phyloP scores from a whole-genome alignment of 2,888 invertebrate genomes.

The Ptilodon capucinus region DNA sequence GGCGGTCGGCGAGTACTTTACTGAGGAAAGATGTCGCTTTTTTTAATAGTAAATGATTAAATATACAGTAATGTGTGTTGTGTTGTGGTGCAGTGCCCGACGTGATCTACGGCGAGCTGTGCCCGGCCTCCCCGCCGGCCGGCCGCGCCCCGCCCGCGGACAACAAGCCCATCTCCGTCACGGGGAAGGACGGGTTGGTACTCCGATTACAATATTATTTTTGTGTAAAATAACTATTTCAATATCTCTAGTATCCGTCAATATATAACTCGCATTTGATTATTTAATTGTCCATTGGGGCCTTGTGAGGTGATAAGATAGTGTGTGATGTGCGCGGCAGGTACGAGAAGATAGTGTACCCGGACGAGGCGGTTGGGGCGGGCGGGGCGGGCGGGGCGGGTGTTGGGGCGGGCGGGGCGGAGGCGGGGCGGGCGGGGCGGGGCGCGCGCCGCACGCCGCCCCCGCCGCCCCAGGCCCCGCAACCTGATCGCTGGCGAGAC shows the following conservation, averaged over 20 bases:
- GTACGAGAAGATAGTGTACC: constrained; percentile 64
- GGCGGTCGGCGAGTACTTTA: too few relatives aligned
- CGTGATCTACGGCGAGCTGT: constrained; percentile 79
- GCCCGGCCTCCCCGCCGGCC: constrained; percentile 14
- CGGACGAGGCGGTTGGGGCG: constrained; percentile 35
- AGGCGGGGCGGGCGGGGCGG: constrained; percentile 34
- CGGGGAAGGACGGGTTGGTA: constrained; percentile 61
- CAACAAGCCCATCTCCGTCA: constrained; percentile 50
- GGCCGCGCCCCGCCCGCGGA: constrained; percentile 2
- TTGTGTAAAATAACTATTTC: too few relatives aligned
- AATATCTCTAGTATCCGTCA: too few relatives aligned
- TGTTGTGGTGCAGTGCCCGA: constrained; percentile 63
- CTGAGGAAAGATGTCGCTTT: too few relatives aligned
- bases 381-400: constrained; percentile 34
- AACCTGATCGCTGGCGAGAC: constrained; percentile 77
- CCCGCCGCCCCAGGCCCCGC: constrained; percentile 24
- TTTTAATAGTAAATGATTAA: too few relatives aligned
- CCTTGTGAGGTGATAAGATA: background rate
- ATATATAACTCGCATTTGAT: too few relatives aligned
- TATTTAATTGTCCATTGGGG: too few relatives aligned
- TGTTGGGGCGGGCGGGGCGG: constrained; percentile 15
- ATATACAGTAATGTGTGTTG: too few relatives aligned
- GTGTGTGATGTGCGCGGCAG: constrained; percentile 22
- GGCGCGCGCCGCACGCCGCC: constrained; percentile 5
- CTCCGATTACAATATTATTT: background rate